phyloP scores from a whole-genome alignment of 2,888 invertebrate species.

The Suillia variegata region DNA sequence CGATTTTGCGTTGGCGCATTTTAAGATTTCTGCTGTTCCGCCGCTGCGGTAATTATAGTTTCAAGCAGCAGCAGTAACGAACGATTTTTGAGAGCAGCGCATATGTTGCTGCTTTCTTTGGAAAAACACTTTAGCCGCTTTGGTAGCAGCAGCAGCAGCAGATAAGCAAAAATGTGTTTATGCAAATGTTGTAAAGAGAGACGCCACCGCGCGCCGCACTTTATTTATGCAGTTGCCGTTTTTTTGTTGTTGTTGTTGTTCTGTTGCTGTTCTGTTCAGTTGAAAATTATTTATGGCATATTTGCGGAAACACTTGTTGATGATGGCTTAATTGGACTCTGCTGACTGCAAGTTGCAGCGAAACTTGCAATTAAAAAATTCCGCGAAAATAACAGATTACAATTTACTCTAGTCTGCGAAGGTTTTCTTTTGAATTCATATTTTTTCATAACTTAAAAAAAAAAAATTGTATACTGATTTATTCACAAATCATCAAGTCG shows the following conservation, averaged over 20 bases:
- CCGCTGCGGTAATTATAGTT: not conserved
- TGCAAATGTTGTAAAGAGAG: not conserved
- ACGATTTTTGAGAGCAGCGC: not conserved
- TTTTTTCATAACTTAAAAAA: no score
- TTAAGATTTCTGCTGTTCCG: not conserved
- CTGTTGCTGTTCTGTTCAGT: not conserved
- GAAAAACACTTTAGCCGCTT: not conserved
- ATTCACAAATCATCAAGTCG: no score
- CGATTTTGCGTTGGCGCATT: no score
- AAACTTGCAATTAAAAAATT: no score
- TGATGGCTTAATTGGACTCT: slow-evolving; percentile 1
- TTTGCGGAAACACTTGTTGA: slow-evolving; percentile 1
- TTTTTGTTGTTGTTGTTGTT: not conserved
- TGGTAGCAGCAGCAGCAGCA: not conserved
- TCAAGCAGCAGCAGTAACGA: not conserved
- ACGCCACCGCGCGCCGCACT: not conserved
- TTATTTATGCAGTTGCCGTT: not conserved
- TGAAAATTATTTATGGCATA: slow-evolving; percentile 1
- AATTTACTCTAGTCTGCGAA: no score
- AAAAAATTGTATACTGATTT: no score
- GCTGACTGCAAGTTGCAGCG: no score
- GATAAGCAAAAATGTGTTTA: slow-evolving; percentile 1
- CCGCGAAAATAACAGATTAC: no score
- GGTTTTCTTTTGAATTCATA: no score
- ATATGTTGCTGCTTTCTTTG: not conserved